Evolutionary conservation across 2,113 vertebrate species (phyloP), one percentile per base, ranked within the genome.

Genomic region (Micronycteris hirsuta): DNA sequence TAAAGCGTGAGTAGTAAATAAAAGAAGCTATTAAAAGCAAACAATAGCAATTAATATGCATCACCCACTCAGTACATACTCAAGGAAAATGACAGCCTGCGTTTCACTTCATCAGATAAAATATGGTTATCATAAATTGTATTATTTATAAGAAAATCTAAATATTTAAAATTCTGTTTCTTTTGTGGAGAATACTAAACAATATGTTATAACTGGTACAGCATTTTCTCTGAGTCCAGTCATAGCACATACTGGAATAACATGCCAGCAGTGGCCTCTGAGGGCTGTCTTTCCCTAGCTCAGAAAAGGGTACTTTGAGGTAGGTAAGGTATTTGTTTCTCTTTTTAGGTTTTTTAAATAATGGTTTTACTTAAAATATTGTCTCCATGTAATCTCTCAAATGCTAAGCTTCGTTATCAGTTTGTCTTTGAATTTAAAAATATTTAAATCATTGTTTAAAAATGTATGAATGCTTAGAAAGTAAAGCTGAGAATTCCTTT

Each of bases 1-100:
- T 96, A 80, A 95, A 93, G 85, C 98, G 98, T 99, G 97, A 98
- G 99, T 98, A 95, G 49, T 47, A 8, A 83, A 92, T 94, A 68
- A 65, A 9, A 68, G 11, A 67, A 92, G 61, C n/a, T 83, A 71
- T 77, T 78, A 86, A 49, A 95, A 89, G 14, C n/a, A 93, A 90
- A 26, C 0, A 31, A 4, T 41, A 56, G 49, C 6, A 33, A 70
- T 49, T 92, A 52, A 49, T 10, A 33, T 47, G 19, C 41, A n/a
- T 0, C 0, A 70, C 45, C 19, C 9, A 45, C 20, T 85, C 31
- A 45, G 63, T 43, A 65, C 16, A 70, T 12, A 24, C 71, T 41
- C 36, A 45, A 90, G 71, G 38, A 38, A 85, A 82, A n/a, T 5
- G 68, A 0, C 15, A 45, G 16, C 41, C 38, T 80, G 7, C 47